phyloP scores from a whole-genome alignment of 2,888 invertebrate genomes.

The Lamproptera curius region DNA sequence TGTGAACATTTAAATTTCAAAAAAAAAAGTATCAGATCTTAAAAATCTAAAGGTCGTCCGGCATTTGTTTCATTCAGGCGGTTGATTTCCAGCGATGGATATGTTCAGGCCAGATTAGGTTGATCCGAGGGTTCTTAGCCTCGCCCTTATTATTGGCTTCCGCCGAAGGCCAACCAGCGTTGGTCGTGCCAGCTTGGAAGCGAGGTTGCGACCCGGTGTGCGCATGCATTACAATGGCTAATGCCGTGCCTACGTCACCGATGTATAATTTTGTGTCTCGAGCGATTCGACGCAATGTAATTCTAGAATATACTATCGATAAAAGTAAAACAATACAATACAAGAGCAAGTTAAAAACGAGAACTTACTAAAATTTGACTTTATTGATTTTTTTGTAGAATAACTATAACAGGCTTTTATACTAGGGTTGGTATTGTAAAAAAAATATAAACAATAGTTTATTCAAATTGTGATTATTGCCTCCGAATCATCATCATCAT shows the following conservation, averaged over 20 bases:
- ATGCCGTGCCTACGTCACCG: constrained; percentile 51
- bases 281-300: constrained; percentile 31
- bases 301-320: background rate
- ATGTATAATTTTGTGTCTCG: constrained; percentile 43
- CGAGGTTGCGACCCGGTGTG: constrained; percentile 57
- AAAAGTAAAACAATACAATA: background rate
- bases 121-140: background rate
- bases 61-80: background rate
- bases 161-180: constrained; percentile 35
- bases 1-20: background rate
- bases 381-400: too few relatives aligned
- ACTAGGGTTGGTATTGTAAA: too few relatives aligned
- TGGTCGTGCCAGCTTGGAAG: constrained; percentile 41
- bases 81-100: background rate
- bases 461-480: too few relatives aligned
- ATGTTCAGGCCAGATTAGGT: constrained; percentile 1
- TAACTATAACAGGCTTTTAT: too few relatives aligned
- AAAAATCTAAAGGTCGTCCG: constrained; percentile 7
- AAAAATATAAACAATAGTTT: too few relatives aligned
- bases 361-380: too few relatives aligned
- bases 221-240: constrained; percentile 72
- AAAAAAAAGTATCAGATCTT: background rate
- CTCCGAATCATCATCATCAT: too few relatives aligned
- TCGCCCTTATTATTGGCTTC: constrained; percentile 21
- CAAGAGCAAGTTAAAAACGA: too few relatives aligned